These are phyloP conservation scores for Alouatta palliata DNA, from an alignment of 2,113 vertebrate genomes.

Conservation along the genomic window DNA sequence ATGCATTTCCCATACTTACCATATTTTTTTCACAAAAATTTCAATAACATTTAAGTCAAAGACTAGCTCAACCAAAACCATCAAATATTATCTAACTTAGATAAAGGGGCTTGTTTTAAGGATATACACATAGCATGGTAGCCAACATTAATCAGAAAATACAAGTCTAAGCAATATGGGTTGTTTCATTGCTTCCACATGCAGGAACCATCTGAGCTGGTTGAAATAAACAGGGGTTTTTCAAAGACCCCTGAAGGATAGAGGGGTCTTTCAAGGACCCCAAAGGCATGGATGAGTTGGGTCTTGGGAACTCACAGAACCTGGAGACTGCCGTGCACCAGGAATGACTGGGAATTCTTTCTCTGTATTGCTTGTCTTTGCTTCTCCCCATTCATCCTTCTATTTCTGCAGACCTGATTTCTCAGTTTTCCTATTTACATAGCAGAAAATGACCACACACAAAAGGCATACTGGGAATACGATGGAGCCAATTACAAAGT, in stretches of 20 bases:
- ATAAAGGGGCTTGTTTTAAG: not conserved
- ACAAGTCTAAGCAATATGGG: not conserved
- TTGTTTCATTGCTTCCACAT: not conserved
- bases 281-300: not conserved
- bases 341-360: not conserved
- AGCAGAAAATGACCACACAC: not conserved
- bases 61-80: not conserved
- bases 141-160: not conserved
- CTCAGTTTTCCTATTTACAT: not conserved
- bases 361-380: not conserved
- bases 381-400: not conserved
- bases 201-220: not conserved
- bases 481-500: not conserved
- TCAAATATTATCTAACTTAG: not conserved
- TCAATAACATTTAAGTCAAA: not conserved
- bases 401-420: not conserved
- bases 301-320: not conserved
- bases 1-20: not conserved
- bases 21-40: conserved; percentile 23
- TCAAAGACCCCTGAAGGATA: not conserved
- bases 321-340: too few species aligned
- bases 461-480: not conserved
- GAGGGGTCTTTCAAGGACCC: not conserved
- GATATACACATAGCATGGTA: not conserved
- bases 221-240: not conserved